Evolutionary conservation across 2,113 vertebrate species (phyloP).

Genomic region (Bos javanicus): DNA sequence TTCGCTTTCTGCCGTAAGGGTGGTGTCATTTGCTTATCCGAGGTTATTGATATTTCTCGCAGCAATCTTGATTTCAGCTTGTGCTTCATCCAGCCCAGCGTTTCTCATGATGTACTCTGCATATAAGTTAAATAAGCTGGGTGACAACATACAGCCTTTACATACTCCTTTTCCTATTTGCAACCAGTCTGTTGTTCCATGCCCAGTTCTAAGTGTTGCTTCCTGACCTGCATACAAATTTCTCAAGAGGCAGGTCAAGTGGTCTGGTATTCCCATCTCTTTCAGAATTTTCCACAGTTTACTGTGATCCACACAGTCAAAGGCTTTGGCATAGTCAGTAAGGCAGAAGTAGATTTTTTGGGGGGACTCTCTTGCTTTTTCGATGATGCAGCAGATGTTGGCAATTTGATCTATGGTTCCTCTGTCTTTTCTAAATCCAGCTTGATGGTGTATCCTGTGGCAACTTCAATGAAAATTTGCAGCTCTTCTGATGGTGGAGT

Average conservation of each 20-base stretch:
- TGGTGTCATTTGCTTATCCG: not conserved
- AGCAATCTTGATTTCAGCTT: not conserved
- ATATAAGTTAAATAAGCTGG: not conserved
- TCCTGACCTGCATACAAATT: not conserved
- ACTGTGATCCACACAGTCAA: not conserved
- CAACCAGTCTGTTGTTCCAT: not conserved
- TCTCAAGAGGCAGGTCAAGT: not conserved
- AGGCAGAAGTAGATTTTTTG: not conserved
- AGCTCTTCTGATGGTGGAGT: not conserved
- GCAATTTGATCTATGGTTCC: not conserved
- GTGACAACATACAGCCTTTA: not conserved
- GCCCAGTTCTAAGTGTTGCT: not conserved
- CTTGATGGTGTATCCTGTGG: not conserved
- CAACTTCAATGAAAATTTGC: not conserved
- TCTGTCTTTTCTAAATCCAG: not conserved
- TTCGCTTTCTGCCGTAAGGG: not conserved
- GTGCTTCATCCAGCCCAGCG: not conserved
- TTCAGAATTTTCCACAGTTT: not conserved
- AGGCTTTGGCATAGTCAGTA: not conserved
- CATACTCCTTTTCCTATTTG: not conserved
- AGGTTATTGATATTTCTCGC: not conserved
- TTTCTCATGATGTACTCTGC: not conserved
- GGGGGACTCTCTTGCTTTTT: not conserved
- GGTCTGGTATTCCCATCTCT: not conserved
- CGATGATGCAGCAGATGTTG: rapidly evolving